Evolutionary conservation across 2,797 vertebrate genomes (phyloP), one percentile per base, ranked within the genome.

Genomic region (Galagoides demidoff): DNA sequence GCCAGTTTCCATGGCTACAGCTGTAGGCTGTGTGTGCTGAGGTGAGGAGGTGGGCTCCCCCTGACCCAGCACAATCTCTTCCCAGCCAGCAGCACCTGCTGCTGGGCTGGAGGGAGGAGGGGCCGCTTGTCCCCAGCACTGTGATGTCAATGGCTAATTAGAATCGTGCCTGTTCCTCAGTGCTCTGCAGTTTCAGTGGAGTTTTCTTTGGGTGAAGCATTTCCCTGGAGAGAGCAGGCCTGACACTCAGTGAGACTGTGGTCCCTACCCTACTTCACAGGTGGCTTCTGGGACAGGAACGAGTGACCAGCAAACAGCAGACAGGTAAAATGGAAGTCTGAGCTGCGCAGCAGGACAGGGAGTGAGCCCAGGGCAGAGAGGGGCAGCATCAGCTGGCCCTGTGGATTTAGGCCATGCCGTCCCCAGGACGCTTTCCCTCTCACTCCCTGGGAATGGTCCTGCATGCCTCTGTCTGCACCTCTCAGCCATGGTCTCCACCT

Each of bases 1-100:
- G 78, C 94, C 82, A 64, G 98, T 98, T 98, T 97, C 98, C 98
- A 98, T 97, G 98, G 98, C 97, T 97, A 98, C 98, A 45, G 92
- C 57, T 90, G 96, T 52, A 76, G 8, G 49, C 59, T 92, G 97
- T 37, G 63, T 14, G 52, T 83, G 70, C 9, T 4, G 12, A 77
- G 61, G 83, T 27, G 49, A 86, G 94, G 92, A 1, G n/a, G 86
- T 66, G 91, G 81, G 66, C 87, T 37, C 82, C 49, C 0, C 63
- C 88, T 29, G 83, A 64, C 2, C 79, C 78, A 92, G 71, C 37
- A 34, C 77, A 68, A 74, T 88, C 90, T 84, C 90, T 55, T 82
- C 85, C 68, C 49, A 17, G 71, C 63, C 49, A 10, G 34, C 20
- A 59, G 91, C 17, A 29, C 27, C 11, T 0, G 57, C 73, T 66